Base-by-base conservation (phyloP, 2,888 invertebrate genomes). In the Limnephilus marmoratus region DNA sequence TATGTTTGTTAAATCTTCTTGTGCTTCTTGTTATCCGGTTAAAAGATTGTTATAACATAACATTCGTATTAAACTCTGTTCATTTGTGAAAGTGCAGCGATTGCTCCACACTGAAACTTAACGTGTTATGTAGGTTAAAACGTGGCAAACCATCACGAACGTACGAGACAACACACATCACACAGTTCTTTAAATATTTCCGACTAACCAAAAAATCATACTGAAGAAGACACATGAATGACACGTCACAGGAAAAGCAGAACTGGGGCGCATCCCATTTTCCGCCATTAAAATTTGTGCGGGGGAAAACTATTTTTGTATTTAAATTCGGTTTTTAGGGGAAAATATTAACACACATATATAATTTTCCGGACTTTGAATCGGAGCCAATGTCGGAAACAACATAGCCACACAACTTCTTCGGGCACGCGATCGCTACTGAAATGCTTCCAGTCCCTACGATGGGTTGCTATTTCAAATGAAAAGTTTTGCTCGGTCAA, bases 191-290 rank as follows among this genome's bases (percentile, higher is more conserved):
- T 53, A 53, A 53, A 53, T 15, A 53, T 68, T 68, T 24, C 24
- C n/a, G 24, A 24, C 24, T 7, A 68, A 68, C 7, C 49, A 49
- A 13, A 15, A 13, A 49, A 68, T 68, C 9, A 24, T 68, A 9
- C 24, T n/a, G 24, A 68, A 9, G 68, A 68, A 68, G 68, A 68
- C 68, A 18, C 24, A 7, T 68, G 15, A 24, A 31, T 53, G 68
- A 34, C 81, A 49, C 90, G 31, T 83, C 41, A 34, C 13, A 68
- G 90, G 24, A 85, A 31, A n/a, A 41, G 13, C 5, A 37, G 34
- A 85, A 68, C 34, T 90, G 18, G 90, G 90, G 85, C 90, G 85
- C 90, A 85, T 37, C 90, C 90, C 68, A 53, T n/a, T 85, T 90
- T 41, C 83, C 85, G 12, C 15, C 34, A n/a, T 18, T 34, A 53